These are phyloP conservation scores for Porites evermanni DNA, from an alignment of 92 coral and sea anemone species.

Conservation along the genomic window DNA sequence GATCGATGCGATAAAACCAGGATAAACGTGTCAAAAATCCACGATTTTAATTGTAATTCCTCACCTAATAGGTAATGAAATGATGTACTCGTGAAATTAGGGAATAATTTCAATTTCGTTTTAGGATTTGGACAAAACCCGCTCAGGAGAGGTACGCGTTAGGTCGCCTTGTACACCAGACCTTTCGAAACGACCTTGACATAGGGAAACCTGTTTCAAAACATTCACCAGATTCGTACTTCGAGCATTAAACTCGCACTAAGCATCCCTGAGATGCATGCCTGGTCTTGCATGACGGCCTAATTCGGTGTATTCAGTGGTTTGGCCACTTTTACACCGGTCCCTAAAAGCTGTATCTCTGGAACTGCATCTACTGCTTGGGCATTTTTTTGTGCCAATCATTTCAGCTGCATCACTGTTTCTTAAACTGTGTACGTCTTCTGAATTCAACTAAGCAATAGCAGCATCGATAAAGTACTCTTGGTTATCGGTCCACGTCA, in stretches of 20 bases:
- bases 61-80: too few relatives aligned
- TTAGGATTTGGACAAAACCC: too few relatives aligned
- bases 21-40: too few relatives aligned
- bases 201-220: background rate
- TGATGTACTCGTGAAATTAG: too few relatives aligned
- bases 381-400: background rate
- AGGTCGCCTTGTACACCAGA: background rate
- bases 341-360: background rate
- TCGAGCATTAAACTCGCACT: too few relatives aligned
- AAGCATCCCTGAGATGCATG: background rate
- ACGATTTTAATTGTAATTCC: too few relatives aligned
- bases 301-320: background rate
- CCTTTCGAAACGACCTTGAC: background rate
- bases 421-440: background rate
- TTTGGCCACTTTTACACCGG: conserved; percentile 26
- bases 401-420: background rate
- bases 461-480: conserved; percentile 51
- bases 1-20: too few relatives aligned
- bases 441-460: conserved; percentile 21
- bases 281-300: background rate
- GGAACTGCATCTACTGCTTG: background rate
- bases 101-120: background rate
- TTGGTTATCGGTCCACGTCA: background rate
- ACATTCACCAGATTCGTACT: background rate
- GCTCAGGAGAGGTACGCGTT: too few relatives aligned